Base-by-base conservation (phyloP, 2,888 invertebrate genomes). In the Netelia inedita region DNA sequence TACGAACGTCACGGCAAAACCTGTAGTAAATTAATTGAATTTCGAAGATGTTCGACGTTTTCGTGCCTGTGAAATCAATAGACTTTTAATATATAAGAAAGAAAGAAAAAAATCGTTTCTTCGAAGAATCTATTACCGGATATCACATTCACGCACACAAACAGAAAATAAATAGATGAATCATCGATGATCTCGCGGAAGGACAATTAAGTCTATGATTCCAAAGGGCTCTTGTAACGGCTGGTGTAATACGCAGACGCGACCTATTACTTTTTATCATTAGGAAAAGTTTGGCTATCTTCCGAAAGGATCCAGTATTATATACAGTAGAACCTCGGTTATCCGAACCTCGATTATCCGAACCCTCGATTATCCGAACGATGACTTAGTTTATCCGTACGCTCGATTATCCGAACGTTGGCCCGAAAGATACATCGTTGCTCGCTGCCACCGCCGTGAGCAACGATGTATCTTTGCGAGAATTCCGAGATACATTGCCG, bases 1-100 rank as follows among this genome's bases (percentile, higher is more conserved):
- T 87, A 88, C 10, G 92, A 92, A 35, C 86, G 88, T 11, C 88
- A 89, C n/a, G 93, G 92, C 1, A 92, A 90, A 82, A 87, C 91
- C 0, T 94, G 94, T 85, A 93, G 93, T 14, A 85, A 89, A 35
- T 88, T 94, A 2, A 90, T 91, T 1, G 92, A 94, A 84, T 89
- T 91, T 78, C 87, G 87, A 57, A 90, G 90, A 57, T 93, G 93
- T 61, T 87, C 69, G 11, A 85, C 81, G 59, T 82, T 83, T 74
- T 61, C 83, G 35, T 86, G 82, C 81, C 59, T 75, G 50, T 72
- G 72, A 79, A 78, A 79, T 68, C 16, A 10, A 19, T 19, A 9
- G 19, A 16, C 9, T 19, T 9, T 46, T 10, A 10, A 41, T 41
- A 63, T 14, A 19, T 10, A 50, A 71, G 50, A n/a, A n/a, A n/a